These are phyloP conservation scores for Anolis carolinensis DNA, from an alignment of 2,113 vertebrate species.

Conservation along the genomic window DNA sequence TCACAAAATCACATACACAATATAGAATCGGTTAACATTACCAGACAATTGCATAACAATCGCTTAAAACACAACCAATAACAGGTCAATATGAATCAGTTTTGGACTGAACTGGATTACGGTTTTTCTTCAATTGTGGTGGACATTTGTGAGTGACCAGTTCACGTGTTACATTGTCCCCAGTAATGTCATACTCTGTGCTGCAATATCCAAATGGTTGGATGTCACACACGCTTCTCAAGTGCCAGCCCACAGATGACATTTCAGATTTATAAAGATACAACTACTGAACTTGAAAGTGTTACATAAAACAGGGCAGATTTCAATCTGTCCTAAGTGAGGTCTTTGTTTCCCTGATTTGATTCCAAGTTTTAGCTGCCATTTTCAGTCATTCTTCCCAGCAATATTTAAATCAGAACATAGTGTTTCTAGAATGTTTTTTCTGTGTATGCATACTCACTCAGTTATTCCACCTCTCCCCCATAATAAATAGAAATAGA, in stretches of 20 bases:
- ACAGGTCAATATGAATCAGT: neutral
- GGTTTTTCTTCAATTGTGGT: neutral
- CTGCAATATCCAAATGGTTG: neutral
- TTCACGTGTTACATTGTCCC: neutral
- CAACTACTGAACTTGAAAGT: neutral
- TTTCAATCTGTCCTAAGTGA: neutral
- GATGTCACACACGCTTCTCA: neutral
- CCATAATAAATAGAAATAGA: neutral
- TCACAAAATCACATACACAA: neutral
- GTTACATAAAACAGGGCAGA: slow-evolving; percentile 9
- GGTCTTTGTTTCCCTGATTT: slow-evolving; percentile 3
- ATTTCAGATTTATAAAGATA: neutral
- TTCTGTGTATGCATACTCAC: neutral
- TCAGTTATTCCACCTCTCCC: neutral
- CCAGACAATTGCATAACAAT: neutral
- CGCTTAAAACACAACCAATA: neutral
- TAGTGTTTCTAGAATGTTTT: neutral
- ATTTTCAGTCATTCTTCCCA: neutral
- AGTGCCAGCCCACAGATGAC: neutral
- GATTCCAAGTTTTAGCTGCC: neutral
- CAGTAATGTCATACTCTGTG: neutral
- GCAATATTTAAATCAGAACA: neutral
- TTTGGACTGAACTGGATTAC: neutral
- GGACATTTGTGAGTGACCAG: neutral
- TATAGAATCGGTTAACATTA: neutral